These are phyloP conservation scores for Eupithecia insigniata DNA, from an alignment of 2,888 invertebrate species.

Conservation along the genomic window DNA sequence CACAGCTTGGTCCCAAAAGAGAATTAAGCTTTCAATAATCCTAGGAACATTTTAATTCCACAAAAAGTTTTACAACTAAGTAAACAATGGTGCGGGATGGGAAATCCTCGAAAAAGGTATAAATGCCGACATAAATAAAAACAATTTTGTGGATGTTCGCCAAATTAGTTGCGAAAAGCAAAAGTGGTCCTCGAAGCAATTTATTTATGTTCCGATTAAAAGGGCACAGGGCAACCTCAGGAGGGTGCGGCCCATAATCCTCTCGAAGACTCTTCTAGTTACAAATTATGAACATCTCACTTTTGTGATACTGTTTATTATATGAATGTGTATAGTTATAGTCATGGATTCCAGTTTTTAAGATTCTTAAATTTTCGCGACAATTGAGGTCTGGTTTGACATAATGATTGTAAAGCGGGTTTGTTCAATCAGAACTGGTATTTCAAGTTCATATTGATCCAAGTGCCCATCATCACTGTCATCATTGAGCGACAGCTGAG, in stretches of 20 bases:
- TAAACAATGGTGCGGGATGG: background rate
- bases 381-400: background rate
- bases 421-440: background rate
- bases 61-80: background rate
- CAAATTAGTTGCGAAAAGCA: background rate
- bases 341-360: background rate
- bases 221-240: slow-evolving; percentile 15
- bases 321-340: background rate
- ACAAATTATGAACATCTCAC: slow-evolving; percentile 16
- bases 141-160: background rate
- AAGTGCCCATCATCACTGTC: background rate
- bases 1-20: background rate
- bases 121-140: background rate
- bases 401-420: too few species aligned
- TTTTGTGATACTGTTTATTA: background rate
- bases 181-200: slow-evolving; percentile 26
- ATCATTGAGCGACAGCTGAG: background rate
- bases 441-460: background rate
- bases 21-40: background rate
- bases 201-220: slow-evolving; percentile 31
- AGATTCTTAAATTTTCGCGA: background rate
- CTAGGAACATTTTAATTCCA: background rate
- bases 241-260: slow-evolving; percentile 31
- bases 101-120: background rate
- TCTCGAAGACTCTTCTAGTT: slow-evolving; percentile 14